Base-by-base conservation (phyloP, 2,888 invertebrate species). In the Erebia ligea region DNA sequence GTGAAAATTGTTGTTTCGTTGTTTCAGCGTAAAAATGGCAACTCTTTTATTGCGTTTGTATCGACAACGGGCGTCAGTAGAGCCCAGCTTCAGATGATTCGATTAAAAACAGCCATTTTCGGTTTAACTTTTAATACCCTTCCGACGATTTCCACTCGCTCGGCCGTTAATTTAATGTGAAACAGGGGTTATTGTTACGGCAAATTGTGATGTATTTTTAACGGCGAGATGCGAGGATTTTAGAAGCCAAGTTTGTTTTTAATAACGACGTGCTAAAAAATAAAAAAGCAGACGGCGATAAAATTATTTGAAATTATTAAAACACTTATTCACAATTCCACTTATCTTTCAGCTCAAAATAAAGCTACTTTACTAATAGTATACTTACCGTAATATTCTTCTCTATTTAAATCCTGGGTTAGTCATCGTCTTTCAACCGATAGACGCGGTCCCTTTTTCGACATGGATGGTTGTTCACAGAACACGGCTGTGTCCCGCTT, bases 41-140 rank as follows among this genome's bases (percentile, higher is more conserved):
- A 69, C 73, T 57, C 70, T 74, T 73, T 62, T 73, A 74, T 74
- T 68, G 67, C 68, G 52, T 71, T 74, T 56, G 70, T 59, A 64
- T 74, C 64, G 67, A 45, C 59, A 50, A 25, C 67, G 42, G 64
- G 61, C 56, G 40, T 66, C 42, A 66, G 34, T 34, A 17, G 42
- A 13, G 21, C 66, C 57, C 63, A 58, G 57, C 75, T 81, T 75
- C 77, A 80, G 83, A 84, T 83, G 85, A 87, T 88, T 86, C 86
- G 84, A 87, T 87, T 86, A 86, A 86, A 87, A 84, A 81, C 81
- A 81, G 79, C 81, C 81, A 79, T 65, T 72, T 67, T 67, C 70
- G 57, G 67, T 67, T 72, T 85, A 85, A 85, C 84, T 87, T 86
- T 84, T 81, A 85, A 86, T 82, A 83, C 81, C 81, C 82, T 80